These are phyloP conservation scores for Oryzias woworae DNA, from an alignment of 2,113 vertebrate genomes.

Conservation along the genomic window DNA sequence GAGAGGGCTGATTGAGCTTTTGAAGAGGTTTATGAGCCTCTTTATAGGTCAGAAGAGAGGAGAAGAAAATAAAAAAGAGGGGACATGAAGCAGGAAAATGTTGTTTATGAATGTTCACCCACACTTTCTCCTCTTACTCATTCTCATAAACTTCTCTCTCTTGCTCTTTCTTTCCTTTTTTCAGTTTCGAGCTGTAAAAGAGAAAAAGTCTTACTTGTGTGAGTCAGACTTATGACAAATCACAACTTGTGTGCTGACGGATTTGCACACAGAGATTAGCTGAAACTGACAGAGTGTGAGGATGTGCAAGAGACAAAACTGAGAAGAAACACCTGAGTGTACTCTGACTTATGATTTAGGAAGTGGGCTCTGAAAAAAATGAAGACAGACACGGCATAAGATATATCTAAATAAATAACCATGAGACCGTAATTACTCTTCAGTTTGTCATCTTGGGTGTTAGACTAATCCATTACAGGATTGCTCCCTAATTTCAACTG, in stretches of 20 bases:
- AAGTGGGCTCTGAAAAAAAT: conserved; percentile 3
- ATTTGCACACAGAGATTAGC: conserved; percentile 59
- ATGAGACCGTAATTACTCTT: conserved; percentile 11
- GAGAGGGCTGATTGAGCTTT: conserved; percentile 29
- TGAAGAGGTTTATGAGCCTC: conserved; percentile 41
- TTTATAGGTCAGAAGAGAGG: conserved; percentile 34
- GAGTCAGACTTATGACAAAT: conserved; percentile 46
- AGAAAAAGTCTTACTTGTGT: conserved; percentile 38
- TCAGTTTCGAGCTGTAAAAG: conserved; percentile 17
- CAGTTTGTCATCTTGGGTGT: conserved; percentile 30
- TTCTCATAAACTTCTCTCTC: conserved; percentile 15
- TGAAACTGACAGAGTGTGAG: conserved; percentile 31
- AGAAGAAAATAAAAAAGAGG: conserved; percentile 16
- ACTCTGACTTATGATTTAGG: conserved; percentile 1
- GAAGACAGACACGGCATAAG: conserved; percentile 2
- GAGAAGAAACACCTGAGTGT: conserved; percentile 46
- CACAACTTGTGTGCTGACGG: conserved; percentile 47
- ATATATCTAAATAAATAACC: conserved; percentile 37
- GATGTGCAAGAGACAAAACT: conserved; percentile 14
- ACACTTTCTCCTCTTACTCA: conserved; percentile 1
- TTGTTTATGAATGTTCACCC: conserved; percentile 14
- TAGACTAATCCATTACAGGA: conserved; percentile 30
- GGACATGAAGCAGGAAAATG: conserved; percentile 8
- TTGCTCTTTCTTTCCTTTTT: conserved; percentile 14
- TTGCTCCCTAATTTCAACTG: conserved; percentile 11